Conservation (phyloP, 2,888 invertebrate species). For the Caenorhabditis zanzibari region DNA sequence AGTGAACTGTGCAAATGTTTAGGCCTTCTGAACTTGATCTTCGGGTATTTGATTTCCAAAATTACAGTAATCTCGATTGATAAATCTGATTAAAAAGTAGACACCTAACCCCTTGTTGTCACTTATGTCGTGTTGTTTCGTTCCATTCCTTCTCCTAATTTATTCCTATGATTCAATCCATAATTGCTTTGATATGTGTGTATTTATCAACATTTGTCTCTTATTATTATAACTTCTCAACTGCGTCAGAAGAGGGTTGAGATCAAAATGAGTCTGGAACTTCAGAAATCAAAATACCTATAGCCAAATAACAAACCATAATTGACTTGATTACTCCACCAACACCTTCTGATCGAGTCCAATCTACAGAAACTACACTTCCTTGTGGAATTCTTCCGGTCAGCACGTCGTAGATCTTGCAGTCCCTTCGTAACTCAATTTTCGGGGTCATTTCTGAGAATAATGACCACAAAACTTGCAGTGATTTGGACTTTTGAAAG, state of each 20-base stretch:
- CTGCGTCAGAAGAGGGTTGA: slow-evolving; percentile 12
- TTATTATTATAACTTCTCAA: not conserved
- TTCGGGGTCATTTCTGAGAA: not conserved
- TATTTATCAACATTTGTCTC: not conserved
- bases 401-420: not conserved
- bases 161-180: not conserved
- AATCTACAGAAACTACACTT: slow-evolving; percentile 15
- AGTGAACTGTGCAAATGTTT: too few relatives aligned
- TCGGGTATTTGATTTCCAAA: too few relatives aligned
- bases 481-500: not conserved
- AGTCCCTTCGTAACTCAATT: not conserved
- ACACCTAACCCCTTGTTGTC: too few relatives aligned
- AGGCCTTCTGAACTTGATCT: too few relatives aligned
- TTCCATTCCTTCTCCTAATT: not conserved
- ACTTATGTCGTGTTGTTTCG: not conserved
- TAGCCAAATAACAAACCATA: not conserved
- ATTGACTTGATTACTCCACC: not conserved
- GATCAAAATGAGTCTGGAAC: slow-evolving; percentile 26
- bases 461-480: not conserved
- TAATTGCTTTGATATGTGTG: not conserved
- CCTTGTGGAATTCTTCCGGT: not conserved
- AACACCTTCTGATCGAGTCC: not conserved
- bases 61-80: too few relatives aligned
- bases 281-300: slow-evolving; percentile 1
- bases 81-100: too few relatives aligned